phyloP scores from a whole-genome alignment of 1,140 invertebrate species.

The Solenopsis fugax region DNA sequence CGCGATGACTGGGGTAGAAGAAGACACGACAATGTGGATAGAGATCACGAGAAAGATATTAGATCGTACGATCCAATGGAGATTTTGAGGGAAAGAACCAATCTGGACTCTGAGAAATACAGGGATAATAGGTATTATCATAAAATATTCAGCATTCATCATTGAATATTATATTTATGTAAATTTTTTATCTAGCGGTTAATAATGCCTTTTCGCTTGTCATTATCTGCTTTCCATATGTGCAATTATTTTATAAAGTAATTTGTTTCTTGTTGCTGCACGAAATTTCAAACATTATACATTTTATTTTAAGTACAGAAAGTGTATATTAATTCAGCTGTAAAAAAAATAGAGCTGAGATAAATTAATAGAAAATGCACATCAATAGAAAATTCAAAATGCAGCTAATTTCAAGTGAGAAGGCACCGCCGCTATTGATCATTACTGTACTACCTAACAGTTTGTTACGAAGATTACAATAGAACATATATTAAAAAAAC shows the following conservation, averaged over 20 bases:
- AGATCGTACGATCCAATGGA: slow-evolving; percentile 82
- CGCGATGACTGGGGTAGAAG: slow-evolving; percentile 76
- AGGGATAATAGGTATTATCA: slow-evolving; percentile 73
- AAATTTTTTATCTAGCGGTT: not conserved
- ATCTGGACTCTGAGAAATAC: slow-evolving; percentile 73
- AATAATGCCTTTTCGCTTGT: too few species aligned
- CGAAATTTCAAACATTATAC: too few species aligned
- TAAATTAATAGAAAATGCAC: too few species aligned
- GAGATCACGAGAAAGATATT: slow-evolving; percentile 76
- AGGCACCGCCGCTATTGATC: too few species aligned
- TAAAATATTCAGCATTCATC: not conserved
- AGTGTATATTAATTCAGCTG: too few species aligned
- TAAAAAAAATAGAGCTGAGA: too few species aligned
- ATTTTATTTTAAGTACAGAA: too few species aligned
- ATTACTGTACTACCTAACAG: not conserved
- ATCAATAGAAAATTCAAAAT: too few species aligned
- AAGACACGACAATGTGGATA: slow-evolving; percentile 77
- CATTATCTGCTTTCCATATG: too few species aligned
- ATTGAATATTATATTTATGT: slow-evolving; percentile 9
- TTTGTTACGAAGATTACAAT: not conserved
- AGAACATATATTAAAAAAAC: not conserved
- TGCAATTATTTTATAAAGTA: too few species aligned
- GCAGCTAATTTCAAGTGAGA: too few species aligned
- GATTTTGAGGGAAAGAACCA: slow-evolving; percentile 81
- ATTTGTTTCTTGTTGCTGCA: too few species aligned